Base-by-base conservation (phyloP, 2,797 vertebrate species). In the Clamator glandarius region DNA sequence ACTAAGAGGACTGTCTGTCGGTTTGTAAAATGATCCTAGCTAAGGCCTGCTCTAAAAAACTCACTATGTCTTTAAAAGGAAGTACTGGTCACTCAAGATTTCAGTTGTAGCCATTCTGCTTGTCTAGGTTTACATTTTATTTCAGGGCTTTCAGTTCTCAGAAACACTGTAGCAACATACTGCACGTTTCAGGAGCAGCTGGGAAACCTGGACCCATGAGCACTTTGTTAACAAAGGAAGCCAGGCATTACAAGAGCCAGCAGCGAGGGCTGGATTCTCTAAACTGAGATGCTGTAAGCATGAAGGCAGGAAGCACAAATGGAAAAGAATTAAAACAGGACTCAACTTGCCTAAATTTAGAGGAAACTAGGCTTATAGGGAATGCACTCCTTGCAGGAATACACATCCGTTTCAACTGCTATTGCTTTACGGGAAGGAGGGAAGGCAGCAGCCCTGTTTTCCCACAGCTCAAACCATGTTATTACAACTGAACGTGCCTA, bases 271-370 rank as follows among this genome's bases (percentile, higher is more conserved):
- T 95, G 77, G 76, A 79, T 86, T 92, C 87, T 92, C 75, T 81
- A 90, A 92, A 92, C 44, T 58, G 33, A 91, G 59, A 75, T 73
- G 70, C 5, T 18, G 69, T 51, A 79, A 85, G 84, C 92, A 93
- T 82, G 84, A 95, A 90, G 93, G 86, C 88, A 95, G 93, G 93
- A 95, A 96, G 91, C 48, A 92, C 74, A 91, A 88, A 89, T 67
- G 83, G 91, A 92, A 92, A 95, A 94, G 50, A 93, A 93, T 76
- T 90, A 91, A 91, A 96, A 84, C 28, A 68, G 44, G 63, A 88
- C 86, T 88, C 70, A 9, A 36, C 24, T 84, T 3, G 13, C 69
- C 86, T 91, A 79, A 89, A 93, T 64, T 84, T 88, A 94, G 80
- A 86, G 85, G 59, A 92, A 93, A 44, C 24, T 73, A 64, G 59